Evolutionary conservation across 2,797 vertebrate species (phyloP), one percentile per base, ranked within the genome.

Genomic region (Onychomys torridus): DNA sequence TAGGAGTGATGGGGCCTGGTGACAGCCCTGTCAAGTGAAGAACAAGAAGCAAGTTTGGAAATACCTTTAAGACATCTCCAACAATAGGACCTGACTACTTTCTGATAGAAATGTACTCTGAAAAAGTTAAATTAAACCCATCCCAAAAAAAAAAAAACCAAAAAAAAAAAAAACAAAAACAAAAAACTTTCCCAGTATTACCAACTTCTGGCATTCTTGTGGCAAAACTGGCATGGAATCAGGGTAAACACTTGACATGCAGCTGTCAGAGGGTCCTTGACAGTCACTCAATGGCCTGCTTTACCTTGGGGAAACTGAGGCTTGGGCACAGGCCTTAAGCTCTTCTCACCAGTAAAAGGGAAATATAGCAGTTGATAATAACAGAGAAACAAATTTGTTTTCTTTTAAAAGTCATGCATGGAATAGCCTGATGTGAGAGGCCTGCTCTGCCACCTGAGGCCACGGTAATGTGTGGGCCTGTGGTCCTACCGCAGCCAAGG

Each of bases 1-100:
- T 10, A n/a, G 94, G 97, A 57, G 91, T 98, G 98, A 99, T 98
- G 98, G 98, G 98, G 98, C 97, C 83, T 0, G 96, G 97, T 98
- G 98, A 98, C 98, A 98, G 98, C 94, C 92, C 95, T 98, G 98
- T 98, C 98, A 98, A 95, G 89, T 13, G 11, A 93, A 97, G 97
- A 98, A 97, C 61, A 97, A 97, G 97, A 98, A 98, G 97, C 89
- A 93, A 97, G 91, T 97, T 97, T 97, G 97, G 96, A 98, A 97
- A 97, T 17, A 73, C 67, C 95, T 93, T 97, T 96, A 96, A 97
- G 93, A 93, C 96, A 92, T 94, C 85, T 97, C 97, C 97, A 94
- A 97, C 97, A 98, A 93, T 90, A 97, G 95, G 78, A 96, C 91
- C 96, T 96, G 94, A 91, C 93, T 94, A 92, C 97, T 98, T 97